Evolutionary conservation across 2,113 vertebrate species (phyloP), one percentile per base, ranked within the genome.

Genomic region (Dipodomys ordii): DNA sequence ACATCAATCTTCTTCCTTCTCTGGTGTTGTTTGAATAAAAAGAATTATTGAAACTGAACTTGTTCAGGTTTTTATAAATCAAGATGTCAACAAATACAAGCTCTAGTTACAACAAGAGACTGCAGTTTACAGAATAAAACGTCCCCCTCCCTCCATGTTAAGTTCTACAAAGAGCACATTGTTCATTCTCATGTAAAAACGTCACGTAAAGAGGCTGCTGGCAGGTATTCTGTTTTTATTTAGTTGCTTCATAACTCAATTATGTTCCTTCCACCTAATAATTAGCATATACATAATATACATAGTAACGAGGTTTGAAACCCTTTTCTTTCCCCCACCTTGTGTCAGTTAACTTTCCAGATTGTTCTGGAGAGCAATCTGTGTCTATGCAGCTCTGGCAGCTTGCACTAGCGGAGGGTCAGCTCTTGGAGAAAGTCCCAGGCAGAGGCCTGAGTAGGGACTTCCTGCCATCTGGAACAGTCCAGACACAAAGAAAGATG

Each of bases 51-150:
- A 97, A 95, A 97, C 84, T 88, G 96, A 97, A 97, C 93, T 92
- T 87, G 84, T 94, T 95, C 87, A 78, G 76, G 91, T 96, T 97
- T 97, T 96, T 95, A 96, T 96, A 97, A 97, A 97, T 97, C 96
- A 95, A 97, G 95, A 97, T 95, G 96, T 97, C 95, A 97, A 95
- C 96, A 95, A 96, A 94, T 76, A 94, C 49, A 94, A 97, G 83
- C 72, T 91, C 78, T 90, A 77, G 93, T 91, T 98, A 93, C 91
- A 94, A 87, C 87, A 93, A 86, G 91, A 89, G 83, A 71, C 82
- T 79, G 9, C 93, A 96, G 91, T 96, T 97, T 95, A 92, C 83
- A 93, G 96, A 97, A 96, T 88, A 94, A 93, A 96, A 94, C 67
- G 69, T 76, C 20, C 25, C 68, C 87, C 81, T 64, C 53, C 32